Evolutionary conservation across 2,113 vertebrate species (phyloP), one percentile per base, ranked within the genome.

Genomic region (Lycocorax pyrrhopterus): DNA sequence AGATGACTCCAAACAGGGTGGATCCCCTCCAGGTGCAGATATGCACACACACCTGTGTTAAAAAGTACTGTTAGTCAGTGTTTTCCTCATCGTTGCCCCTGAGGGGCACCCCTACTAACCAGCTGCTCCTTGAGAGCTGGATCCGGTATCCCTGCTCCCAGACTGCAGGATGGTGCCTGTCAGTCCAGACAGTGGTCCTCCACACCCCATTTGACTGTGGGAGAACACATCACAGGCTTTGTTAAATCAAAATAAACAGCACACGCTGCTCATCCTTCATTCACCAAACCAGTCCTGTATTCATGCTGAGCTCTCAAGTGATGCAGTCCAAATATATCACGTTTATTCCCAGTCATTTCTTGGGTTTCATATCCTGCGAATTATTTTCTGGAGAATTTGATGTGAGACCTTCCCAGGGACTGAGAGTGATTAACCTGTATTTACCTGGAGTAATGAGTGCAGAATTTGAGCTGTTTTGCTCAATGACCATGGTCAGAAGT

Each of bases 91-190:
- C 2, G 9, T 47, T 3, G 2, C 1, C 13, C 20, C 32, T 4
- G 2, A 55, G 32, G 6, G 25, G 35, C 16, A 13, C 10, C 10
- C 13, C 10, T 6, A 6, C 26, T 51, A 43, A 47, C 19, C 7
- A 75, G 2, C 46, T 37, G 18, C 18, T 68, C 29, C 49, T 89
- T 51, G n/a, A n/a, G n/a, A 26, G 10, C 0, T 91, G 21, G 32
- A 68, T 29, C 4, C 1, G 0, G 10, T 44, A 20, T 39, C 0
- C 0, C 13, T 16, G 12, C 20, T 82, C 49, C 14, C 69, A 53
- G 29, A 13, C 49, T 6, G 0, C 30, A 39, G 59, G 16, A 10
- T 3, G 1, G 14, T 59, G 32, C 9, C 49, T 59, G 12, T 27
- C 60, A 41, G 49, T 39, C 33, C 3, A 8, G 19, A 16, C 46